These are phyloP conservation scores for western clawed frog (Xenopus tropicalis) DNA, from an alignment of 2,113 vertebrate species.

Conservation along the genomic window UCB_Xtro_10.0 CM004449.2:53303501-53304000, in stretches of 20 bases:
- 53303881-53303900: conserved; percentile 44
- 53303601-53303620: too few relatives aligned
- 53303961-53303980: background rate
- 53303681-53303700: too few relatives aligned
- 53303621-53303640: too few relatives aligned
- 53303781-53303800: conserved; percentile 36
- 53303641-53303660: too few relatives aligned
- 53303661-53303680: too few relatives aligned
- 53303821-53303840: conserved; percentile 26
- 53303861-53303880: conserved; percentile 26
- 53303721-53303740: conserved; percentile 19
- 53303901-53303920: conserved; percentile 11
- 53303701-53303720: conserved; percentile 7
- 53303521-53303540: too few relatives aligned
- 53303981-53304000: background rate
- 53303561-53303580: too few relatives aligned
- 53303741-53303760: conserved; percentile 43
- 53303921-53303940: conserved; percentile 15
- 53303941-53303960: background rate
- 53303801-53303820: conserved; percentile 40
- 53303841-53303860: conserved; percentile 43
- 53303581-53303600: too few relatives aligned
- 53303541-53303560: too few relatives aligned
- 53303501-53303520: too few relatives aligned
- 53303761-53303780: conserved; percentile 38